A percentile compares a stretch with the other conserved stretches of the same genome.
Conservation (phyloP, 2,113 vertebrate genomes). For the Zapus hudsonius region DNA sequence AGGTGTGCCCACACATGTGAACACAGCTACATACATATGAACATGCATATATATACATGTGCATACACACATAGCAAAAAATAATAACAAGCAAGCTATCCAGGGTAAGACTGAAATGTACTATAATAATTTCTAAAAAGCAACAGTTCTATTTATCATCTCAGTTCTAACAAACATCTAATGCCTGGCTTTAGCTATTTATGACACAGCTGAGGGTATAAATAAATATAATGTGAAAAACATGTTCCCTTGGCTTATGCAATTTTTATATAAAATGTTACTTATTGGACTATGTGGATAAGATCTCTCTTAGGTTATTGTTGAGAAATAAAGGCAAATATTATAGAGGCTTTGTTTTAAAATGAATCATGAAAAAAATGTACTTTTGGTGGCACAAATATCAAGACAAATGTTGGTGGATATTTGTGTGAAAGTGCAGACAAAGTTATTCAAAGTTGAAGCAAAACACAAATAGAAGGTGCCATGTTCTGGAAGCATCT, state of each 20-base stretch:
- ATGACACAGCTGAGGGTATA: neutral
- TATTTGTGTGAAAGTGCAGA: neutral
- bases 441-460: neutral
- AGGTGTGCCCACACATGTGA: too few relatives aligned
- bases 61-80: too few relatives aligned
- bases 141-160: neutral
- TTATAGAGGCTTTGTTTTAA: neutral
- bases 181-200: too few relatives aligned
- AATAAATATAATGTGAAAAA: neutral
- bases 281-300: neutral
- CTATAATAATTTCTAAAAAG: neutral
- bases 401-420: neutral
- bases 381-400: neutral
- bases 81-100: neutral
- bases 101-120: neutral
- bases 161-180: too few relatives aligned
- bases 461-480: neutral
- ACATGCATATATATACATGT: too few relatives aligned
- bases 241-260: neutral
- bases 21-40: too few relatives aligned
- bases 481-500: neutral
- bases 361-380: neutral
- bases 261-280: neutral
- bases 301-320: neutral
- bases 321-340: neutral